Evolutionary conservation across 1,140 invertebrate genomes (phyloP).

Genomic region (Zaprionus camerounensis): DNA sequence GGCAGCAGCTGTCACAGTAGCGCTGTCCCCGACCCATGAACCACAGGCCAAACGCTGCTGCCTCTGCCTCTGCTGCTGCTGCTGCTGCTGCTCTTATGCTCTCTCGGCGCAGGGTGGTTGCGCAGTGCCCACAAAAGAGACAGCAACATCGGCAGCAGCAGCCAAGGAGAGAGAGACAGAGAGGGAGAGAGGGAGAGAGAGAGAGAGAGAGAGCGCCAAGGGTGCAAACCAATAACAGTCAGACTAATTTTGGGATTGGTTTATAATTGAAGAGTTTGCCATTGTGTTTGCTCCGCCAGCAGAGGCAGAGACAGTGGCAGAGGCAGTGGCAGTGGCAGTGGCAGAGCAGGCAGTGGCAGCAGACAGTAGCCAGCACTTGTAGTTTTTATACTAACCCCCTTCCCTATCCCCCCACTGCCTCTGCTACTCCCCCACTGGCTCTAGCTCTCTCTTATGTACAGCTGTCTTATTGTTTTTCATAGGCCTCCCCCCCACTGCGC

Average conservation of each 20-base stretch:
- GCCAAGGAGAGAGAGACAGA: conserved; percentile 20
- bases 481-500: conserved; percentile 46
- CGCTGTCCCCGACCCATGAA: conserved; percentile 14
- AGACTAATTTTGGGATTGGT: conserved; percentile 84
- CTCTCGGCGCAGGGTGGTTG: conserved; percentile 41
- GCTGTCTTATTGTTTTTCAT: conserved; percentile 56
- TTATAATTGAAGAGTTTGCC: conserved; percentile 84
- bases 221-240: conserved; percentile 82
- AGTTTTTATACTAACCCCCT: conserved; percentile 43
- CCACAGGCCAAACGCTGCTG: conserved; percentile 26
- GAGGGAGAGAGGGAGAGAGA: conserved; percentile 15
- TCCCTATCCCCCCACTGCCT: background rate
- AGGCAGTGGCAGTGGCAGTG: conserved; percentile 7
- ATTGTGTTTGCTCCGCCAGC: conserved; percentile 63
- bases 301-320: background rate
- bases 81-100: conserved; percentile 23
- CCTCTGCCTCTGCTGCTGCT: conserved; percentile 1
- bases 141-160: conserved; percentile 25
- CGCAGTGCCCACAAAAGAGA: conserved; percentile 32
- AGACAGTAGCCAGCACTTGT: conserved; percentile 44
- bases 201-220: conserved; percentile 50
- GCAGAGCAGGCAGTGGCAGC: background rate
- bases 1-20: conserved; percentile 1
- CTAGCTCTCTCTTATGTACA: conserved; percentile 24
- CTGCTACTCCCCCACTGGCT: background rate